Evolutionary conservation across 2,113 vertebrate species (phyloP), one percentile per base, ranked within the genome.

Genomic region (Probosciger aterrimus): DNA sequence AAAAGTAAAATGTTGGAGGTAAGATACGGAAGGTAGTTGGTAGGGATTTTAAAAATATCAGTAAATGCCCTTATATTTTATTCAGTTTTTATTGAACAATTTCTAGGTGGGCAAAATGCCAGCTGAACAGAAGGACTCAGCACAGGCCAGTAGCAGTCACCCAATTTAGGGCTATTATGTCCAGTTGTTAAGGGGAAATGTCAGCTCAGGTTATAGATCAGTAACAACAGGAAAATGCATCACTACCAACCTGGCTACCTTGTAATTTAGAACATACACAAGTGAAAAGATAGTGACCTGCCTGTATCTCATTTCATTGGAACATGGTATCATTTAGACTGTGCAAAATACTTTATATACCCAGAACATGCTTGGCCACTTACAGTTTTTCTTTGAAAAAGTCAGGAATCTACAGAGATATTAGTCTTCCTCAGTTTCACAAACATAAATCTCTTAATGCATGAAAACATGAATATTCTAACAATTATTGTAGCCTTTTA

Each of bases 111-210:
- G 93, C 88, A 70, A 27, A 53, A 75, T n/a, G 92, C 95, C 95
- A 97, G 50, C 33, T 46, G 88, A 86, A 92, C 90, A 96, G 88
- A 95, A 94, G 90, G 94, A 63, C 55, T 22, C 9, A 1, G 83
- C 2, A 0, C 71, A 70, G 39, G 68, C 69, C 82, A 79, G 73
- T 76, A 90, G 19, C 82, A 88, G 30, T 24, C 86, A 82, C 73
- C 80, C 55, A 50, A 35, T 52, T 94, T 49, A 88, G 81, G 52
- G 28, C 55, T 73, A 63, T 75, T 90, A 82, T 27, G 60, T 44
- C 73, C 83, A 73, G 82, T 84, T 90, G 90, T 93, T 92, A 52
- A 30, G 14, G 64, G 60, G 25, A 96, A 39, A 55, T 90, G 86
- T 65, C 88, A 92, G 83, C 73, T 73, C 76, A 44, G 64, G 27